Conservation (phyloP, 2,888 invertebrate species). For the Hesperia comma region DNA sequence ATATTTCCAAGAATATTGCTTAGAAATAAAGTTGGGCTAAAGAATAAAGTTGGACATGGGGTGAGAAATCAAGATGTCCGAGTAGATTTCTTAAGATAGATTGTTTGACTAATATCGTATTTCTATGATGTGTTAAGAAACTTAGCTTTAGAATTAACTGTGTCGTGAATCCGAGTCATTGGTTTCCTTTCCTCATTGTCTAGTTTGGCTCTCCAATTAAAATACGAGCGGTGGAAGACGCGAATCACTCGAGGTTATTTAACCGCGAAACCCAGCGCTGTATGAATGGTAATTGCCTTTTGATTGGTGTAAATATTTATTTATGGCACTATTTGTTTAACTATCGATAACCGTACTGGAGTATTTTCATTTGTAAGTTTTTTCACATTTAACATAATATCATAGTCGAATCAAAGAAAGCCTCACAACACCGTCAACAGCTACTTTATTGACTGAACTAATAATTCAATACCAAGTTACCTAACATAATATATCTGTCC, state of each 20-base stretch:
- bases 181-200: conserved; percentile 41
- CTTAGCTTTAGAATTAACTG: background rate
- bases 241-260: conserved; percentile 38
- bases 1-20: no score
- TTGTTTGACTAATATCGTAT: no score
- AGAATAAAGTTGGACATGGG: no score
- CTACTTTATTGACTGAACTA: no score
- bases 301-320: conserved; percentile 11
- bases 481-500: no score
- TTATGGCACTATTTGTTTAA: conserved; percentile 1
- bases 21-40: no score
- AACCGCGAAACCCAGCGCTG: conserved; percentile 29
- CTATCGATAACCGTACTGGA: background rate
- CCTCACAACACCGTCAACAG: no score
- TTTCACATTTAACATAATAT: background rate
- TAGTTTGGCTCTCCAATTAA: conserved; percentile 37
- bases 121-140: no score
- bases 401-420: no score
- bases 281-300: conserved; percentile 35
- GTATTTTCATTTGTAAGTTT: background rate
- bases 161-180: conserved; percentile 21
- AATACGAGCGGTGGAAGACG: conserved; percentile 33
- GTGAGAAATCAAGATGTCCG: no score
- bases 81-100: no score
- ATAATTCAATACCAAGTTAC: no score